A percentile compares a stretch with the other conserved stretches of the same genome.
Evolutionary conservation across 2,797 vertebrate species (phyloP).

Genomic region (Dendrocincla tyrannina): DNA sequence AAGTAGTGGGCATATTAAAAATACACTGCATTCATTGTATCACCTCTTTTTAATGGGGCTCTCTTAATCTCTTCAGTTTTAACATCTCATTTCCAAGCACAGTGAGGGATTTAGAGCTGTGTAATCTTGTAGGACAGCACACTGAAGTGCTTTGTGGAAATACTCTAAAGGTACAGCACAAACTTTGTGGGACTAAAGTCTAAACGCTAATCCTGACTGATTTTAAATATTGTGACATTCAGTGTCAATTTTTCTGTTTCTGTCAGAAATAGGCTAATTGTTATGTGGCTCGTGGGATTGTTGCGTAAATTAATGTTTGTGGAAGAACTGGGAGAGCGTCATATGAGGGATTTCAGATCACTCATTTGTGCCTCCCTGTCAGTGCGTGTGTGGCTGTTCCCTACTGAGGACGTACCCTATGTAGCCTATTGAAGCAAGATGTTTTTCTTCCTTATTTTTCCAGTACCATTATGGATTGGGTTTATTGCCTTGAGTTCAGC

Average conservation of each 20-base stretch:
- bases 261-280: not conserved
- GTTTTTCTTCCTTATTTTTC: not conserved
- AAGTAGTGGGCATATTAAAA: not conserved
- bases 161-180: not conserved
- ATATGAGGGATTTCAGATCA: not conserved
- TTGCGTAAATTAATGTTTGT: slow-evolving; percentile 1
- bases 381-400: fast-evolving
- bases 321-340: not conserved
- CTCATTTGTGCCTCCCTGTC: not conserved
- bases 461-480: not conserved
- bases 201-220: not conserved
- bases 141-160: not conserved
- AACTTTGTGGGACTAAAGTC: not conserved
- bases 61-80: not conserved
- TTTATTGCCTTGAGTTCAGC: not conserved
- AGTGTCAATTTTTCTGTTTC: not conserved
- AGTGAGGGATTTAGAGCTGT: not conserved
- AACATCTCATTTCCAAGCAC: not conserved
- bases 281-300: not conserved
- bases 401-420: not conserved
- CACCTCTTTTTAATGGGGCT: not conserved
- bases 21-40: not conserved
- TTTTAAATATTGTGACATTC: not conserved
- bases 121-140: not conserved
- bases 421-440: not conserved